Conservation (phyloP, 1,140 invertebrate species). For the Paraescarpia echinospica region DNA sequence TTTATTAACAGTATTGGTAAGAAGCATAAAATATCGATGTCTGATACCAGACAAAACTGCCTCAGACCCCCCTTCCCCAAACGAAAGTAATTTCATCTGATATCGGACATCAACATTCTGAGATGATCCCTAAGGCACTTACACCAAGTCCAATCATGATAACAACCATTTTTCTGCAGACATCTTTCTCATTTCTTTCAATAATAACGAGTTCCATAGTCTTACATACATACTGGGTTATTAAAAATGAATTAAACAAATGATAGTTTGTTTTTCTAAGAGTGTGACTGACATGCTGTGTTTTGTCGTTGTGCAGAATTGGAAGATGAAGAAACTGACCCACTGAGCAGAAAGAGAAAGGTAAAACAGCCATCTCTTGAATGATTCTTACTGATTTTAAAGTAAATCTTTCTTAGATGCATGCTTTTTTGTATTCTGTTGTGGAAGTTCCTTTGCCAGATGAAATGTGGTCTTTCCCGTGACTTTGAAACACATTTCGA, state of each 20-base stretch:
- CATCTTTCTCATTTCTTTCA: neutral
- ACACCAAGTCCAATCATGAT: too few species aligned
- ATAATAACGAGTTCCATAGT: too few species aligned
- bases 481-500: neutral
- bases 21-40: too few species aligned
- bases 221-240: neutral
- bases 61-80: too few species aligned
- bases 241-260: neutral
- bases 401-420: neutral
- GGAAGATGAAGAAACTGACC: constrained; percentile 41
- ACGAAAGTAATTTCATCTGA: too few species aligned
- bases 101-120: too few species aligned
- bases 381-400: constrained; percentile 6
- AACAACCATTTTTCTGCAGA: neutral
- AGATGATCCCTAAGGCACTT: too few species aligned
- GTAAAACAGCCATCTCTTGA: constrained; percentile 30
- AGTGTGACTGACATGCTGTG: neutral
- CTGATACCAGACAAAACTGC: too few species aligned
- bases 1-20: too few species aligned
- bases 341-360: constrained; percentile 51
- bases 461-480: neutral
- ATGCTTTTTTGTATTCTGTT: neutral
- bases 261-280: neutral
- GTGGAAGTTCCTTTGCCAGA: neutral
- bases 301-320: neutral